Evolutionary conservation across 2,888 invertebrate genomes (phyloP), one percentile per base, ranked within the genome.

Genomic region (Merodon equestris): DNA sequence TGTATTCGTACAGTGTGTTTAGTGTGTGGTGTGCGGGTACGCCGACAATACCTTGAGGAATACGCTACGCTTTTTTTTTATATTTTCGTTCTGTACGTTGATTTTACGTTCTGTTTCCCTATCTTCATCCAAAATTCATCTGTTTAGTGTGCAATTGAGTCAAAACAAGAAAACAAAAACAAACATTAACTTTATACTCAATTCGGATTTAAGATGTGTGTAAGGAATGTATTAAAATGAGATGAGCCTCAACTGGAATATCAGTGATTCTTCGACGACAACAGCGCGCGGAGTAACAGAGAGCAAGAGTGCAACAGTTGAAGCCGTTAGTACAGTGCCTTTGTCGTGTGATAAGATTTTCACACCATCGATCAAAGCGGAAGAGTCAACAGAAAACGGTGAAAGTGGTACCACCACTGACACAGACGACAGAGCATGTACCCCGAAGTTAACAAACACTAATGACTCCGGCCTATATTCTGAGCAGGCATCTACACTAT

Each of bases 241-340:
- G 42, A 77, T 77, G 76, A 77, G 61, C 61, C 51, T 72, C 10
- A 77, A 66, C 47, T 77, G 66, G 72, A 77, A 45, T 61, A 60
- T 10, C 27, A 67, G 9, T 15, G 57, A 72, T 0, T 12, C 38
- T 50, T 27, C 17, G 13, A 42, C 40, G 5, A 9, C 42, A 50
- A 5, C 66, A 13, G 15, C n/a, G n/a, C n/a, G n/a, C n/a, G n/a
- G n/a, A n/a, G n/a, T n/a, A n/a, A n/a, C 9, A 61, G 47, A 61
- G 15, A 4, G 44, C 0, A 48, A 40, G 9, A 42, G 34, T 48
- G 14, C 66, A 50, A 40, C 64, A 17, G 58, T 71, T 7, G 40
- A 13, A 13, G 13, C 57, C 42, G 45, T 63, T 38, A 27, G 7
- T 27, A 51, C 38, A 12, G 56, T 57, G 40, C 34, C 74, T 18